A percentile compares a stretch with the other conserved stretches of the same genome.
phyloP scores from a whole-genome alignment of 1,140 invertebrate species.

The Berghia stephanieae region DNA sequence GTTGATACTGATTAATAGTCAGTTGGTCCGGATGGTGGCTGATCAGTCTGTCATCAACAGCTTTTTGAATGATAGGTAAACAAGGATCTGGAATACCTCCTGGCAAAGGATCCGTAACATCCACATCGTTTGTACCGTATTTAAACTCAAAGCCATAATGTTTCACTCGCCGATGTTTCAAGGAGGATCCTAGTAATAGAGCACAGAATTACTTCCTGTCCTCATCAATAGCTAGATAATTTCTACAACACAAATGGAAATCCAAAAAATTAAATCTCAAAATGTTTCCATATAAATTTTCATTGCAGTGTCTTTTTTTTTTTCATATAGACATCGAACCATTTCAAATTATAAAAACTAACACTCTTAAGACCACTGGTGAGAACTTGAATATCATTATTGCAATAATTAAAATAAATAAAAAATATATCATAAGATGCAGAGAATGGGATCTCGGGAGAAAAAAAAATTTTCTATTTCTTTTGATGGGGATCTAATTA shows the following conservation, averaged over 20 bases:
- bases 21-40: conserved; percentile 82
- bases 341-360: neutral
- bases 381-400: neutral
- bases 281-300: neutral
- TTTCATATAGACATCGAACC: neutral
- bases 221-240: neutral
- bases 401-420: neutral
- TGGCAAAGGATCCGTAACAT: conserved; percentile 76
- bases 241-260: neutral
- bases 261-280: neutral
- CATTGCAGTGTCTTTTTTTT: neutral
- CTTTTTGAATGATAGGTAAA: conserved; percentile 73
- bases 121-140: conserved; percentile 89
- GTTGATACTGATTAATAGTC: conserved; percentile 90
- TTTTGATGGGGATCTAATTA: too few species aligned
- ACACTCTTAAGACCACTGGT: neutral
- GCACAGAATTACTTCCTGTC: neutral
- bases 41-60: conserved; percentile 69
- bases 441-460: too few species aligned
- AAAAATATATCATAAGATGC: too few species aligned
- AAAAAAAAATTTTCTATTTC: too few species aligned
- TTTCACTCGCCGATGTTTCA: conserved; percentile 86
- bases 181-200: conserved; percentile 15
- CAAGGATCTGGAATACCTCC: conserved; percentile 77
- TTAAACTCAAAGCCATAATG: conserved; percentile 95